Evolutionary conservation across 92 coral and sea anemone genomes (phyloP).

Genomic region (Hydrozoanthus gracilis): DNA sequence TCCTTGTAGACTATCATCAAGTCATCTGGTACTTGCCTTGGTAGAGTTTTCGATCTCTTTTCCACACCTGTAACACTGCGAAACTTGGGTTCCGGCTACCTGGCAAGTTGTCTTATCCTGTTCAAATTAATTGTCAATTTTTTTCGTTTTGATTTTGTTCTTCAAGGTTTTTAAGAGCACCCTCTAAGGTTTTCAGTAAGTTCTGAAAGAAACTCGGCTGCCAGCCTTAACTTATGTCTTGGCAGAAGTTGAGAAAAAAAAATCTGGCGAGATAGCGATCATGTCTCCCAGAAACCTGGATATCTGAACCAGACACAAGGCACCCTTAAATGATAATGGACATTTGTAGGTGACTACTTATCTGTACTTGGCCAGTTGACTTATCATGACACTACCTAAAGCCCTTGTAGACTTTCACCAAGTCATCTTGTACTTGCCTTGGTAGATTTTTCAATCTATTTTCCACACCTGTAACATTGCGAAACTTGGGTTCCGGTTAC

Average conservation of each 20-base stretch:
- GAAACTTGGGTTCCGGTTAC: conserved; percentile 38
- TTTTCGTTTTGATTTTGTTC: too few relatives aligned
- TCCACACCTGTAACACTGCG: conserved; percentile 53
- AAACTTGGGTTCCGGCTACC: conserved; percentile 34
- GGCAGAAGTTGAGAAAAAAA: not conserved
- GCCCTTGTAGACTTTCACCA: conserved; percentile 2
- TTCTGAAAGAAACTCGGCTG: too few relatives aligned
- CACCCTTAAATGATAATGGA: conserved; percentile 51
- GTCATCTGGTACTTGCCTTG: not conserved
- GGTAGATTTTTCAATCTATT: conserved; percentile 40
- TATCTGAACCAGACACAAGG: conserved; percentile 46
- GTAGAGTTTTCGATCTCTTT: conserved; percentile 42
- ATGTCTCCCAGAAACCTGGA: conserved; percentile 40
- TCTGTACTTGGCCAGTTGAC: not conserved
- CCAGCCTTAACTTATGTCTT: too few relatives aligned
- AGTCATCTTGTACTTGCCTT: not conserved
- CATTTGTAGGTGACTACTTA: not conserved
- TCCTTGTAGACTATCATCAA: conserved; percentile 41
- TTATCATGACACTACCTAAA: conserved; percentile 38
- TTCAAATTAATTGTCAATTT: too few relatives aligned
- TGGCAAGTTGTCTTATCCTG: not conserved
- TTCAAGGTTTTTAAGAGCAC: too few relatives aligned
- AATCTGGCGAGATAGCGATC: conserved; percentile 32
- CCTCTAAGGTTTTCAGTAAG: too few relatives aligned
- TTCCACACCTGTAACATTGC: conserved; percentile 55